Percentiles rank a stretch among this genome's conserved stretches.
These are phyloP conservation scores for Lithophane leautieri DNA, from an alignment of 2,888 invertebrate genomes.

Conservation along the genomic window DNA sequence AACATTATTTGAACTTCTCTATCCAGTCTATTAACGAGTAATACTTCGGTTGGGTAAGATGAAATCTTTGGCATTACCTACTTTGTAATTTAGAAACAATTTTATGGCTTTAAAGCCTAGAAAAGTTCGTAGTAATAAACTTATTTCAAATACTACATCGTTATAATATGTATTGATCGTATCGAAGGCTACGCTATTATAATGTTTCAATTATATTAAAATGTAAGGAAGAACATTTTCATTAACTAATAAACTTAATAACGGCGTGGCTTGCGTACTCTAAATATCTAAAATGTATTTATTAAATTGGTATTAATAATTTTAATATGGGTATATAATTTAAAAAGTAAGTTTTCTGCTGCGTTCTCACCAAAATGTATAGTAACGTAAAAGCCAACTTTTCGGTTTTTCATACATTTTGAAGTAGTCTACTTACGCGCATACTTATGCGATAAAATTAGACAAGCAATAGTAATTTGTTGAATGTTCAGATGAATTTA, in stretches of 20 bases:
- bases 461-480: neutral
- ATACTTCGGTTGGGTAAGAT: neutral
- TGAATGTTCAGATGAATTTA: neutral
- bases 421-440: neutral
- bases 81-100: slow-evolving; percentile 1
- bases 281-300: neutral
- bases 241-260: neutral
- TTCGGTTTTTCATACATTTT: neutral
- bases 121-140: no score
- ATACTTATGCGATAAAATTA: neutral
- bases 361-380: neutral
- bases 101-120: neutral
- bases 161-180: neutral
- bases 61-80: neutral
- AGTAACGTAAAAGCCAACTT: neutral
- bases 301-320: neutral
- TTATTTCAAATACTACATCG: no score
- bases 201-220: neutral
- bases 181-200: neutral
- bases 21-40: neutral
- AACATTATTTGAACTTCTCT: slow-evolving; percentile 5
- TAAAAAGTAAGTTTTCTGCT: neutral
- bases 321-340: neutral
- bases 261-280: neutral
- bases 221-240: neutral